phyloP scores from a whole-genome alignment of 2,113 vertebrate species.

The Myodes glareolus region DNA sequence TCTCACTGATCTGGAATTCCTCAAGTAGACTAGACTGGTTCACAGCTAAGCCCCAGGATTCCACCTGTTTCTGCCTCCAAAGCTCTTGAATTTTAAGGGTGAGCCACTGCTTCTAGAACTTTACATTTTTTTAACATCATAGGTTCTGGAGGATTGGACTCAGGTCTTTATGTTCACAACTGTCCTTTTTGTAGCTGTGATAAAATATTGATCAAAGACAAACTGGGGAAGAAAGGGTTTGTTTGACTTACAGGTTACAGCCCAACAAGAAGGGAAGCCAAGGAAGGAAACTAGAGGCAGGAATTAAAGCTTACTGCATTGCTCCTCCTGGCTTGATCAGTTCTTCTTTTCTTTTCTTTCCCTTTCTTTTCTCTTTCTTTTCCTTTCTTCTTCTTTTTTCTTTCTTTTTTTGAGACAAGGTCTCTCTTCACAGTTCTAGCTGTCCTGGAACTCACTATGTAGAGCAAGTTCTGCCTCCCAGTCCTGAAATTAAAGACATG shows the following conservation, averaged over 20 bases:
- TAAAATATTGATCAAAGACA: background rate
- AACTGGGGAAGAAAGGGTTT: background rate
- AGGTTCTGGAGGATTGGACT: background rate
- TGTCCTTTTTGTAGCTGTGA: background rate
- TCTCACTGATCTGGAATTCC: background rate
- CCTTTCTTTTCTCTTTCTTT: background rate
- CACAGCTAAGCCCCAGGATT: background rate
- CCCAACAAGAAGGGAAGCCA: background rate
- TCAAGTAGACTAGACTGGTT: background rate
- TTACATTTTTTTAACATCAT: no score
- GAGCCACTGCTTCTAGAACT: background rate
- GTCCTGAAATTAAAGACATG: background rate
- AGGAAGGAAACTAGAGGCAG: background rate
- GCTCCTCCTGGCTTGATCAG: background rate
- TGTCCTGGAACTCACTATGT: background rate
- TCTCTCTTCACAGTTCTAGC: background rate
- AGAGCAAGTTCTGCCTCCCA: background rate
- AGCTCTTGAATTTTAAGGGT: background rate
- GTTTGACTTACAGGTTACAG: background rate
- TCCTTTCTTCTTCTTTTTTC: fast-evolving
- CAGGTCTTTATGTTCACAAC: background rate
- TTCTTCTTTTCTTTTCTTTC: background rate
- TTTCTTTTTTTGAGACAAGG: background rate
- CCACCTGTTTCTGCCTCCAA: background rate
- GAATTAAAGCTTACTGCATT: background rate